These are phyloP conservation scores for Podarcis siculus DNA, from an alignment of 2,797 vertebrate genomes.

Conservation along the genomic window DNA sequence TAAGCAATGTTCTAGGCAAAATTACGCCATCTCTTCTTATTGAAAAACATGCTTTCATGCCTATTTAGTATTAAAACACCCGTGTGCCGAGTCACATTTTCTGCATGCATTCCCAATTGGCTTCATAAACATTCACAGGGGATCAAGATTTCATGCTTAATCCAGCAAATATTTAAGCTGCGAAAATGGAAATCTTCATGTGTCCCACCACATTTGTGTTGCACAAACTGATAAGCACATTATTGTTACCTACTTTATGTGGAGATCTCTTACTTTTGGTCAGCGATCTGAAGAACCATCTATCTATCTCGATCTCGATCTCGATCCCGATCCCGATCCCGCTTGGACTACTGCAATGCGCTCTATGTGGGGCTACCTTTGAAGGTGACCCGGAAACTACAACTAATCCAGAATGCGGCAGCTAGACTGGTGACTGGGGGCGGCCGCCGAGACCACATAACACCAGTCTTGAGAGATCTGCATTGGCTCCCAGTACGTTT, in stretches of 20 bases:
- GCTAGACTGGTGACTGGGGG: too few species aligned
- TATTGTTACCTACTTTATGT: slow-evolving; percentile 36
- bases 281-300: background rate
- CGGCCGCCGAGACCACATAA: too few species aligned
- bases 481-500: too few species aligned
- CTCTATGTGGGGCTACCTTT: too few species aligned
- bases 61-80: slow-evolving; percentile 28
- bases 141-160: slow-evolving; percentile 42
- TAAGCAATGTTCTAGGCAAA: background rate
- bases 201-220: slow-evolving; percentile 25
- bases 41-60: background rate
- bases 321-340: too few species aligned
- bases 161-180: slow-evolving; percentile 48
- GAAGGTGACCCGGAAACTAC: too few species aligned
- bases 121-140: slow-evolving; percentile 32
- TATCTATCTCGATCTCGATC: too few species aligned
- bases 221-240: slow-evolving; percentile 38
- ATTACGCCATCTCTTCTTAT: background rate
- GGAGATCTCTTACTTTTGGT: slow-evolving; percentile 20
- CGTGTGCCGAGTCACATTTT: slow-evolving; percentile 28
- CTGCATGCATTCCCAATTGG: slow-evolving; percentile 58
- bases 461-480: too few species aligned
- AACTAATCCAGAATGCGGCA: too few species aligned
- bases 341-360: too few species aligned
- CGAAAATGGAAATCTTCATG: slow-evolving; percentile 34